Evolutionary conservation across 92 coral and sea anemone species (phyloP).

Genomic region (Hydrozoanthus gracilis): DNA sequence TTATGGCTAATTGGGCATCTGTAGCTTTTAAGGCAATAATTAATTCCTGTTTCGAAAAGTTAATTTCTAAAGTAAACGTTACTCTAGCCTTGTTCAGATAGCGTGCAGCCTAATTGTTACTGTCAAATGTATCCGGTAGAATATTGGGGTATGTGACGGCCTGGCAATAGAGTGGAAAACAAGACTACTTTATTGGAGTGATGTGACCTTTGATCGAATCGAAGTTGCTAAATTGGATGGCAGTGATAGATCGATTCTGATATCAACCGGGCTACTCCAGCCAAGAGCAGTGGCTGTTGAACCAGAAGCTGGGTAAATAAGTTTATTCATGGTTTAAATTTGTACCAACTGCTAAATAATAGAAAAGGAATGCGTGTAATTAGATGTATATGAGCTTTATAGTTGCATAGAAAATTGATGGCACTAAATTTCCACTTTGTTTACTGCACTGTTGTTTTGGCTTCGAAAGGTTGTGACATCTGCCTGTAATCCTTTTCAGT

Average conservation of each 20-base stretch:
- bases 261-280: slow-evolving; percentile 59
- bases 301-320: slow-evolving; percentile 62
- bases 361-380: background rate
- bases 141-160: slow-evolving; percentile 75
- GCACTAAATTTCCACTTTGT: too few species aligned
- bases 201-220: slow-evolving; percentile 60
- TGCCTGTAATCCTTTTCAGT: too few species aligned
- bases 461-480: too few species aligned
- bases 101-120: too few species aligned
- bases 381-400: background rate
- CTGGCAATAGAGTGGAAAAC: slow-evolving; percentile 83
- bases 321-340: background rate
- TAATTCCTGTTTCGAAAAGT: too few species aligned
- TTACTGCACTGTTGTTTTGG: too few species aligned
- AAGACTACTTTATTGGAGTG: slow-evolving; percentile 80
- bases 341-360: background rate
- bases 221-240: slow-evolving; percentile 74
- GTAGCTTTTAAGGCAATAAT: too few species aligned
- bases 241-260: slow-evolving; percentile 55
- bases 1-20: too few species aligned
- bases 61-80: too few species aligned
- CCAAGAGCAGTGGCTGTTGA: slow-evolving; percentile 82
- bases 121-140: background rate
- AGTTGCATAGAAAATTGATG: too few species aligned
- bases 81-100: too few species aligned